These are phyloP conservation scores for Anastrepha obliqua DNA, from an alignment of 1,140 invertebrate species.

Conservation along the genomic window DNA sequence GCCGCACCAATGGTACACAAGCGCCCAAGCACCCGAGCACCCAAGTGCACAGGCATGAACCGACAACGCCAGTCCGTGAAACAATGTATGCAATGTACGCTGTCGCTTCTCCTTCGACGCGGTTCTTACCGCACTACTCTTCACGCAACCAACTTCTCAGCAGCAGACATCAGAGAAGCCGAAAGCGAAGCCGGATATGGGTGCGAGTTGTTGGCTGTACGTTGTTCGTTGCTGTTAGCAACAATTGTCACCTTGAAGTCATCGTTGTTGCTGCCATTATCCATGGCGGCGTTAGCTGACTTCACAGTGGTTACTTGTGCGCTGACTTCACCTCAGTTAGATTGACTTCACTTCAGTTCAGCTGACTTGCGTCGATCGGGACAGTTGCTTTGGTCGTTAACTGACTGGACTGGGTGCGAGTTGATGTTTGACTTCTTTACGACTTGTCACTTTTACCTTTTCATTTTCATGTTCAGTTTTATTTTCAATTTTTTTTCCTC, in stretches of 20 bases:
- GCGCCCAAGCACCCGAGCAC: not conserved
- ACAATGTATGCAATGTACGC: not conserved
- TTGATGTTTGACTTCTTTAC: slow-evolving; percentile 47
- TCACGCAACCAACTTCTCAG: not conserved
- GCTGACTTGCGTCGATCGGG: not conserved
- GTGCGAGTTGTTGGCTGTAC: not conserved
- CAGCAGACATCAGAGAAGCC: not conserved
- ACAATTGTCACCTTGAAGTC: slow-evolving; percentile 44
- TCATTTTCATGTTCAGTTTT: not conserved
- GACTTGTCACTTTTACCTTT: slow-evolving; percentile 32
- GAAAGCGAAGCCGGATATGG: slow-evolving; percentile 27
- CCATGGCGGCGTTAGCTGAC: not conserved
- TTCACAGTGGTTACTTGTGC: not conserved
- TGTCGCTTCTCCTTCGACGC: not conserved
- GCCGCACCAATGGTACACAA: not conserved
- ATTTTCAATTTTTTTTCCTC: not conserved
- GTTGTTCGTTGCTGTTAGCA: not conserved
- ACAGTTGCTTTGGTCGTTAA: slow-evolving; percentile 4
- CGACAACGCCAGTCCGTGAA: not conserved
- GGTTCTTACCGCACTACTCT: not conserved
- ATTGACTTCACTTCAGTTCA: not conserved
- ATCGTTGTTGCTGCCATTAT: too few relatives aligned
- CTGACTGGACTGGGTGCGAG: not conserved
- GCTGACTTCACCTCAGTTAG: not conserved
- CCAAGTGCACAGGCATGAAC: not conserved